These are phyloP conservation scores for Drosophila histrio DNA, from an alignment of 2,888 invertebrate genomes.

Conservation along the genomic window DNA sequence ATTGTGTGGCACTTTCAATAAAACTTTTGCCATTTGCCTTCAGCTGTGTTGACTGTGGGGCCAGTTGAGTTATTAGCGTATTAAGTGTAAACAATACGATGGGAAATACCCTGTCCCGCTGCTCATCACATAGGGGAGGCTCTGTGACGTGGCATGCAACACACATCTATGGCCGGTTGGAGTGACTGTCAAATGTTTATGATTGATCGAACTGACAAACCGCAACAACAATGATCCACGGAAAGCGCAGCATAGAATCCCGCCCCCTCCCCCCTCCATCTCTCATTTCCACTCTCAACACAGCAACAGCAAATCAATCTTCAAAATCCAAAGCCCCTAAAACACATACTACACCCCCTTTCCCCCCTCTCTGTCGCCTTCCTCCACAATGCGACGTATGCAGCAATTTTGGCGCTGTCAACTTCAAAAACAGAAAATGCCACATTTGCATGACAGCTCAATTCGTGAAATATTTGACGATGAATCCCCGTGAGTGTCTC, in stretches of 20 bases:
- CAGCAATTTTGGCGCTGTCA: constrained; percentile 75
- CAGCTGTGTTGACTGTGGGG: constrained; percentile 27
- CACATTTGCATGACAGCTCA: constrained; percentile 81
- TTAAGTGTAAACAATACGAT: constrained; percentile 53
- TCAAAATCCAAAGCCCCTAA: constrained; percentile 16
- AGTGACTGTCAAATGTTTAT: constrained; percentile 60
- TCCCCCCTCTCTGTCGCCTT: not conserved
- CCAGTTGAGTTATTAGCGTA: constrained; percentile 72
- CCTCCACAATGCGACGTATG: constrained; percentile 41
- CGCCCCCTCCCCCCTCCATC: not conserved
- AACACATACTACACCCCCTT: not conserved
- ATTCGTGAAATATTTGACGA: constrained; percentile 73
- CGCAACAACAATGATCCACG: constrained; percentile 27
- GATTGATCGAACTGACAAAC: constrained; percentile 74
- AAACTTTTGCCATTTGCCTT: constrained; percentile 75
- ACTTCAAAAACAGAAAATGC: constrained; percentile 75
- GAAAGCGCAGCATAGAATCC: constrained; percentile 25
- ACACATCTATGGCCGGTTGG: constrained; percentile 32
- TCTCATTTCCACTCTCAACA: not conserved
- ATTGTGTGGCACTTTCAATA: constrained; percentile 80
- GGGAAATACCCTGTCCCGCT: not conserved
- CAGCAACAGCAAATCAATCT: constrained; percentile 47
- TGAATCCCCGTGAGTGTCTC: constrained; percentile 14
- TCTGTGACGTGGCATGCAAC: constrained; percentile 16
- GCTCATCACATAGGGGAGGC: constrained; percentile 5